Evolutionary conservation across 2,888 invertebrate species (phyloP).

Genomic region (Agriopis marginaria): DNA sequence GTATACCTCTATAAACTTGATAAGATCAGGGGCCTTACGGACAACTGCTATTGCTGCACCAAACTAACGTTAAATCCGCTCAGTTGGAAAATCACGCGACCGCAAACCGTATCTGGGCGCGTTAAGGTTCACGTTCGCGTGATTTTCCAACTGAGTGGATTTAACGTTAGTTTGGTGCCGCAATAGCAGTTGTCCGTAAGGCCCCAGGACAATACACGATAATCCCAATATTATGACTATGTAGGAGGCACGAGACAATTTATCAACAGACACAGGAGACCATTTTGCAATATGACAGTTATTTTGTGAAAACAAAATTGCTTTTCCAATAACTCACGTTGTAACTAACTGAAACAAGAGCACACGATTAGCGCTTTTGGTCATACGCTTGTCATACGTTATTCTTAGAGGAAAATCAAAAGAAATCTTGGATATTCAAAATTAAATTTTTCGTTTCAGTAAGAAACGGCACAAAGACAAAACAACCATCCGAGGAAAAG

Average conservation of each 20-base stretch:
- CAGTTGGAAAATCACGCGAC: no score
- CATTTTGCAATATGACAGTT: constrained; percentile 9
- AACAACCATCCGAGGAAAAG: background rate
- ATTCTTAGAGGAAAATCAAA: constrained; percentile 14
- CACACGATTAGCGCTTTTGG: background rate
- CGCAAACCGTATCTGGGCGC: no score
- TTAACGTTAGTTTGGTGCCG: no score
- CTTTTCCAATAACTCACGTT: constrained; percentile 7
- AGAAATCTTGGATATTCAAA: background rate
- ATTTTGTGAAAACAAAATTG: constrained; percentile 10
- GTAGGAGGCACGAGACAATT: constrained; percentile 14
- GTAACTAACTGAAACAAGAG: background rate
- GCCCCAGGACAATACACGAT: constrained; percentile 24
- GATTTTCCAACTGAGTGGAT: no score
- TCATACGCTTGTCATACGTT: background rate
- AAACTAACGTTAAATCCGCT: no score
- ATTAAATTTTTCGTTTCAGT: background rate
- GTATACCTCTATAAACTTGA: no score
- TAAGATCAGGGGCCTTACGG: no score
- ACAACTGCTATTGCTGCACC: no score
- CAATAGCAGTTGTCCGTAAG: no score
- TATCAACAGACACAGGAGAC: constrained; percentile 18
- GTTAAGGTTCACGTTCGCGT: no score
- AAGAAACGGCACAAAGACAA: background rate
- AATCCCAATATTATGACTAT: constrained; percentile 37